Conservation (phyloP, 2,113 vertebrate species). For the Apodemus sylvaticus region DNA sequence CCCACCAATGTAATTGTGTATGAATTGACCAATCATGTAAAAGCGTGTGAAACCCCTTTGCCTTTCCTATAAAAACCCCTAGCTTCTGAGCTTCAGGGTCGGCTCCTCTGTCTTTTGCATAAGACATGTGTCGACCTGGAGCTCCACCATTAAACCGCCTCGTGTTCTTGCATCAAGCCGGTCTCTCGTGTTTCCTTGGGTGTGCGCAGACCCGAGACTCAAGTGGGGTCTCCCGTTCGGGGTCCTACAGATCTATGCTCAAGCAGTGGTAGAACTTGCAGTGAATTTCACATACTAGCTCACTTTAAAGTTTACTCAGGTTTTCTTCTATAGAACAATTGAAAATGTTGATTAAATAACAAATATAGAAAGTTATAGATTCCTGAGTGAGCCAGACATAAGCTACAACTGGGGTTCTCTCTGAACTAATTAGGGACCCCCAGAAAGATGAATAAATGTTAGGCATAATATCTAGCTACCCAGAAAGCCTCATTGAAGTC, state of each 20-base stretch:
- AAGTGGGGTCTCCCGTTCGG: too few species aligned
- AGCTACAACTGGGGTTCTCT: background rate
- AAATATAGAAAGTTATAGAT: background rate
- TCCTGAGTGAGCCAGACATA: background rate
- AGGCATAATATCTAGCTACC: background rate
- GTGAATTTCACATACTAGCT: background rate
- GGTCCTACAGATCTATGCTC: background rate
- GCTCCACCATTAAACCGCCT: too few species aligned
- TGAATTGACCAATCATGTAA: too few species aligned
- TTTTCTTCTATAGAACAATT: background rate
- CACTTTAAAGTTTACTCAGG: background rate
- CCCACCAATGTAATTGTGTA: too few species aligned
- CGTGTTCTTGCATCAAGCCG: too few species aligned
- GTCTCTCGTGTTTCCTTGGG: too few species aligned
- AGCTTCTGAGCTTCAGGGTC: too few species aligned
- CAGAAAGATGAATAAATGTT: background rate
- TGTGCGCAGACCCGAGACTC: too few species aligned
- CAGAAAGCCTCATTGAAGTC: background rate
- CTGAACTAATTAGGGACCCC: background rate
- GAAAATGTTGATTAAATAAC: constrained; percentile 27
- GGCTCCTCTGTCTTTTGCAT: too few species aligned
- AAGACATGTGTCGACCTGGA: too few species aligned
- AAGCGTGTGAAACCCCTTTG: too few species aligned
- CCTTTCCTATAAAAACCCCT: too few species aligned
- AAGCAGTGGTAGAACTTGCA: background rate